Conservation (phyloP, 2,113 vertebrate species). For the Poeciliopsis turrubarensis region DNA sequence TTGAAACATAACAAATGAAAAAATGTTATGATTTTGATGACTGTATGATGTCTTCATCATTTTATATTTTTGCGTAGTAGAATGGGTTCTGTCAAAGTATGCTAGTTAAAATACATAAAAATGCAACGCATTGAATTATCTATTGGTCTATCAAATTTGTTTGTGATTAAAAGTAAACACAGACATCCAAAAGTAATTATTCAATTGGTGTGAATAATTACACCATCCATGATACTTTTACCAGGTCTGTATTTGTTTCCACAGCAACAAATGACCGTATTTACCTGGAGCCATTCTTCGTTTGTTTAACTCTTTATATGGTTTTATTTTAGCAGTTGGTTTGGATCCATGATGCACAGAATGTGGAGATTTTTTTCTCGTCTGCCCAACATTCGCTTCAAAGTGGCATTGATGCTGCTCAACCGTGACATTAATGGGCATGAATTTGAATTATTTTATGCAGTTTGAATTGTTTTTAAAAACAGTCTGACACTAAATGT, state of each 20-base stretch:
- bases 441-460: conserved; percentile 21
- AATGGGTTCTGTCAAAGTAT: too few relatives aligned
- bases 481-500: conserved; percentile 38
- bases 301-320: conserved; percentile 57
- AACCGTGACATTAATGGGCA: not conserved
- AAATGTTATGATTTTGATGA: too few relatives aligned
- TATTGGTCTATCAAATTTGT: too few relatives aligned
- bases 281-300: conserved; percentile 9
- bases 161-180: not conserved
- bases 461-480: conserved; percentile 7
- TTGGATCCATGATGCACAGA: conserved; percentile 17
- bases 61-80: too few relatives aligned
- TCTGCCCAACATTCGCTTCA: conserved; percentile 10
- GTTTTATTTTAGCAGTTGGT: conserved; percentile 10
- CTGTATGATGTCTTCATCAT: too few relatives aligned
- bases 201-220: not conserved
- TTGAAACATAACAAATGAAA: too few relatives aligned
- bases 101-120: too few relatives aligned
- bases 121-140: too few relatives aligned
- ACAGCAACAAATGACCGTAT: not conserved
- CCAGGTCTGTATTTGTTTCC: not conserved
- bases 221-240: conserved; percentile 35
- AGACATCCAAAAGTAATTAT: not conserved
- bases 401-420: not conserved
- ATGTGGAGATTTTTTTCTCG: conserved; percentile 10